These are phyloP conservation scores for Anabas testudineus DNA, from an alignment of 2,797 vertebrate species.

Conservation along the genomic window DNA sequence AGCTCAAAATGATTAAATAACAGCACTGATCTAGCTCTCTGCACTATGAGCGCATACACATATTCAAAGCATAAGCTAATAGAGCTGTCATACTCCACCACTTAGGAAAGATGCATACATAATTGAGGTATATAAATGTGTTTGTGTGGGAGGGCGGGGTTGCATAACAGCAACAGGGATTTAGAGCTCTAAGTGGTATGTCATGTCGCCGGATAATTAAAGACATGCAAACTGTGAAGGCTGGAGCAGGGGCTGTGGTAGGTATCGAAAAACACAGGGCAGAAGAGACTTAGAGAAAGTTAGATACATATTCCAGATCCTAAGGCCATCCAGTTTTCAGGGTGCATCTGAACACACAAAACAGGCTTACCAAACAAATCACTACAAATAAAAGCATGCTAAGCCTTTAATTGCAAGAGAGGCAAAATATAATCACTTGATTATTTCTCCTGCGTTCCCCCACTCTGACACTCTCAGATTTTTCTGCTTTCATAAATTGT, in stretches of 20 bases:
- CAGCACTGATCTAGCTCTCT: slow-evolving; percentile 10
- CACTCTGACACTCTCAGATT: slow-evolving; percentile 18
- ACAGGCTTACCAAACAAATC: slow-evolving; percentile 34
- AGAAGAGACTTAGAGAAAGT: background rate
- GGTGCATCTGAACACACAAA: slow-evolving; percentile 37
- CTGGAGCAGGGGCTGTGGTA: background rate
- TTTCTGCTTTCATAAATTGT: slow-evolving; percentile 33
- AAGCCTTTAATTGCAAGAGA: slow-evolving; percentile 56
- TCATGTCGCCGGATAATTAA: slow-evolving; percentile 69
- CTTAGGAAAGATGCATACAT: slow-evolving; percentile 67
- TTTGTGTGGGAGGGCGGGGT: slow-evolving; percentile 61
- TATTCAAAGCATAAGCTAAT: slow-evolving; percentile 47
- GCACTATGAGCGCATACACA: slow-evolving; percentile 17
- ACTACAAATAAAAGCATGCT: slow-evolving; percentile 22
- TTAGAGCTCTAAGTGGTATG: slow-evolving; percentile 70
- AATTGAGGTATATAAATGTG: slow-evolving; percentile 74
- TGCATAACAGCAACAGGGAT: slow-evolving; percentile 66
- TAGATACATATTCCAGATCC: slow-evolving; percentile 13
- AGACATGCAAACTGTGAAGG: slow-evolving; percentile 49
- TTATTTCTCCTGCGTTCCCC: slow-evolving; percentile 39
- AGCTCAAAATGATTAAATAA: slow-evolving; percentile 20
- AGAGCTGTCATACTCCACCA: slow-evolving; percentile 59
- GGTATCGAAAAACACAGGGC: background rate
- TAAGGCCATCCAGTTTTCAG: slow-evolving; percentile 25
- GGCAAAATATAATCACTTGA: slow-evolving; percentile 58